Conservation (phyloP, 2,113 vertebrate species). For the Paraplagusia blochii region DNA sequence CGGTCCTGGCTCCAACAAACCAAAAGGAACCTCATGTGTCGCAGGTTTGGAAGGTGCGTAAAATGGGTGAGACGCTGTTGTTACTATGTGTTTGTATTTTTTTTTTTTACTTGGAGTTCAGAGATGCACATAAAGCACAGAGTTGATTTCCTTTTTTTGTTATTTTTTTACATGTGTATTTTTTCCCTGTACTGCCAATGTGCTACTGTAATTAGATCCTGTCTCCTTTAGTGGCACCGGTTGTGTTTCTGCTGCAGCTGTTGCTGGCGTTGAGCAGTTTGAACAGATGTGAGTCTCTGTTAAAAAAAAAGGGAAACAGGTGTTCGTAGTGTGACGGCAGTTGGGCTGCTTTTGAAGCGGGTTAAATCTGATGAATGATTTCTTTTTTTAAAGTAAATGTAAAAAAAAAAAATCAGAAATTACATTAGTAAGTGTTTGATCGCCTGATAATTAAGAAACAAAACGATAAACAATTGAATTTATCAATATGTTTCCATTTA, state of each 20-base stretch:
- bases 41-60: slow-evolving; percentile 39
- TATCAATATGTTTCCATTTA: too few relatives aligned
- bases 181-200: not conserved
- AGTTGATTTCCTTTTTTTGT: not conserved
- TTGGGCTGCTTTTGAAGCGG: not conserved
- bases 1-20: slow-evolving; percentile 41
- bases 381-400: too few relatives aligned
- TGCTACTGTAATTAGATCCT: not conserved
- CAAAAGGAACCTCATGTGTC: not conserved
- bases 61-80: not conserved
- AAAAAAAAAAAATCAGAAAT: too few relatives aligned
- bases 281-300: slow-evolving; percentile 39
- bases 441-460: too few relatives aligned
- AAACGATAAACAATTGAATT: too few relatives aligned
- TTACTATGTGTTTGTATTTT: not conserved
- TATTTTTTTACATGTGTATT: not conserved
- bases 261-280: slow-evolving; percentile 28
- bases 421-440: too few relatives aligned
- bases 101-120: not conserved
- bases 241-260: slow-evolving; percentile 28
- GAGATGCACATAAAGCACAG: not conserved
- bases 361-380: too few relatives aligned
- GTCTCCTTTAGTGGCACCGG: slow-evolving; percentile 5
- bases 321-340: slow-evolving; percentile 21
- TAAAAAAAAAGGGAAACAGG: slow-evolving; percentile 35